These are phyloP conservation scores for Champsocephalus gunnari DNA, from an alignment of 2,797 vertebrate species.

Conservation along the genomic window DNA sequence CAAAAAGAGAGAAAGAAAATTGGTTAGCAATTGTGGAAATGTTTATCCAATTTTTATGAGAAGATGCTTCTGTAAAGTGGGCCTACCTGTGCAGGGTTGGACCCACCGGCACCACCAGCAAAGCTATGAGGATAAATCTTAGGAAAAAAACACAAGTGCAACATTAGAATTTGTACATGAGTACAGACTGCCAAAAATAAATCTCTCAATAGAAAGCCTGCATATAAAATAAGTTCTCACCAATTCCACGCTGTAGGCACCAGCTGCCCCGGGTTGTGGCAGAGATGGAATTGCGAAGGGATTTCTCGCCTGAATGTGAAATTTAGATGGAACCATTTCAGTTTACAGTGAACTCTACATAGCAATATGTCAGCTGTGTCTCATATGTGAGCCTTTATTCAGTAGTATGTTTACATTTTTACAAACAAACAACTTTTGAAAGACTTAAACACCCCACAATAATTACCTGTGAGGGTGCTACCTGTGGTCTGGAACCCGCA, in stretches of 20 bases:
- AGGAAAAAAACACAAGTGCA: background rate
- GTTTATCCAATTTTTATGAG: background rate
- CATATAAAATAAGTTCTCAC: slow-evolving; percentile 61
- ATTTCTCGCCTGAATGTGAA: slow-evolving; percentile 59
- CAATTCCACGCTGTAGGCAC: slow-evolving; percentile 82
- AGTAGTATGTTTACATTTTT: background rate
- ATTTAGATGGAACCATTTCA: background rate
- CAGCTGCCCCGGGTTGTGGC: slow-evolving; percentile 59
- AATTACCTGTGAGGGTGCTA: slow-evolving; percentile 70
- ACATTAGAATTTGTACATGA: background rate
- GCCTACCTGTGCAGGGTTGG: slow-evolving; percentile 66
- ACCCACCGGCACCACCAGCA: slow-evolving; percentile 57
- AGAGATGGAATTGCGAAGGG: slow-evolving; percentile 51
- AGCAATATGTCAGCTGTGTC: background rate
- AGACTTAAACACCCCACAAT: background rate
- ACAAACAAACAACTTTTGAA: background rate
- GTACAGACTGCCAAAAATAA: background rate
- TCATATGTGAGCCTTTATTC: background rate
- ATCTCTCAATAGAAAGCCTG: background rate
- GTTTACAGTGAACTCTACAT: background rate
- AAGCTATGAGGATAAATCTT: slow-evolving; percentile 79
- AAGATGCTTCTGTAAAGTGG: background rate
- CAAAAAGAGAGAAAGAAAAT: slow-evolving; percentile 3
- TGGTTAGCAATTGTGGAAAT: background rate
- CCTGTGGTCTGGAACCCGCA: slow-evolving; percentile 64